A percentile compares a stretch with the other conserved stretches of the same genome.
phyloP scores from a whole-genome alignment of 2,113 vertebrate species.

The Oncorhynchus kisutch region DNA sequence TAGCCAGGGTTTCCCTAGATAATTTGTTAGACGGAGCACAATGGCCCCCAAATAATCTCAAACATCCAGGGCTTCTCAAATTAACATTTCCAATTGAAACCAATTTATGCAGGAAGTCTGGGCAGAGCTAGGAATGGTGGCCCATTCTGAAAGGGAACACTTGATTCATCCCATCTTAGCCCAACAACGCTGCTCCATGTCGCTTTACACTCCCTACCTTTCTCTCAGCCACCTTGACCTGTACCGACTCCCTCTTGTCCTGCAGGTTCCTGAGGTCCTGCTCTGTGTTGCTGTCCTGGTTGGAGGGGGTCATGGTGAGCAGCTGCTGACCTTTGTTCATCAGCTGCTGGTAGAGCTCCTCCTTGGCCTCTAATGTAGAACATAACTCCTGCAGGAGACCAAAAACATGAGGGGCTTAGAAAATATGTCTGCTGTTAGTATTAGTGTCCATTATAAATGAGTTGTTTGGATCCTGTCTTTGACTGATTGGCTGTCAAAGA shows the following conservation, averaged over 20 bases:
- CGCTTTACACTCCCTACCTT: constrained; percentile 76
- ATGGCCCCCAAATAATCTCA: no score
- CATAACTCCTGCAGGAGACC: constrained; percentile 84
- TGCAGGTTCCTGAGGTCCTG: constrained; percentile 90
- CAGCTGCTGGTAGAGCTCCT: constrained; percentile 83
- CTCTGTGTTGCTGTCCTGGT: constrained; percentile 87
- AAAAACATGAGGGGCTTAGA: neutral
- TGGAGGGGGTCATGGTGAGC: constrained; percentile 78
- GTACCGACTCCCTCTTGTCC: constrained; percentile 91
- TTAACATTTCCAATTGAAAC: no score
- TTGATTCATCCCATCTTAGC: neutral
- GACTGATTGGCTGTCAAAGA: no score
- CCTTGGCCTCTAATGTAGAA: constrained; percentile 85
- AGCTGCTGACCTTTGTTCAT: constrained; percentile 87
- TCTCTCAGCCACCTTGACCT: constrained; percentile 87
- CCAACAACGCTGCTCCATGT: neutral
- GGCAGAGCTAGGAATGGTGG: no score
- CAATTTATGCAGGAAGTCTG: no score
- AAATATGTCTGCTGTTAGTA: neutral
- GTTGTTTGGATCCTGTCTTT: neutral
- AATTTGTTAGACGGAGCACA: no score
- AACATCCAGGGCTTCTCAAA: no score
- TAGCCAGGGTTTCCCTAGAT: neutral
- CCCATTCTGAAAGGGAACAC: neutral
- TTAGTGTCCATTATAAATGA: neutral